A percentile compares a stretch with the other conserved stretches of the same genome.
phyloP scores from a whole-genome alignment of 2,113 vertebrate genomes.

The Bothrops jararaca region DNA sequence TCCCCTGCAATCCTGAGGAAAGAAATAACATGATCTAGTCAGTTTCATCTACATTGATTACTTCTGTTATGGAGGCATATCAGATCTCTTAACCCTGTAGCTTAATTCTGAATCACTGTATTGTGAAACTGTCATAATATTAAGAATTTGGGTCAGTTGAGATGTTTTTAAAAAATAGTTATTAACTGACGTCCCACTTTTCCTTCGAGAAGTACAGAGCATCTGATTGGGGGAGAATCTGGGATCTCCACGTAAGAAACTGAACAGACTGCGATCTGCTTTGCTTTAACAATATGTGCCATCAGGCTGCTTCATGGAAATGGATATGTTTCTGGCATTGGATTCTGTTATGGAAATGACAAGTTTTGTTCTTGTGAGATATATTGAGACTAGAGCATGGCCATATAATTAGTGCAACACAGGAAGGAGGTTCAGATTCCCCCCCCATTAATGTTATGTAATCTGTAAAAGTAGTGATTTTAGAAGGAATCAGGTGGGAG shows the following conservation, averaged over 20 bases:
- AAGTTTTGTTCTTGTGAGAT: constrained; percentile 20
- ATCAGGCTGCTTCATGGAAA: neutral
- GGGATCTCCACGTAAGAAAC: constrained; percentile 9
- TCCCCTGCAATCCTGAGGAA: neutral
- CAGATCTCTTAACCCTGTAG: neutral
- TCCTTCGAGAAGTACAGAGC: constrained; percentile 7
- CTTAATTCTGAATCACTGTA: neutral
- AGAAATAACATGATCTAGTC: neutral
- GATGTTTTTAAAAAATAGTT: neutral
- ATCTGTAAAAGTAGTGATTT: constrained; percentile 17
- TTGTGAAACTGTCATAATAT: neutral
- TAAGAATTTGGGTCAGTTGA: neutral
- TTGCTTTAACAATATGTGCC: neutral
- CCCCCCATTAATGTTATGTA: neutral
- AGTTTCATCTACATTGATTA: neutral
- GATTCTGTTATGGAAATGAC: neutral
- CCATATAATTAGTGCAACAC: constrained; percentile 28
- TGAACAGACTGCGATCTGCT: constrained; percentile 6
- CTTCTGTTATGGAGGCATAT: no score
- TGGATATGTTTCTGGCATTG: neutral
- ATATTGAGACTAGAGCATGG: constrained; percentile 11
- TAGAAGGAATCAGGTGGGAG: neutral
- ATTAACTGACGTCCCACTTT: neutral
- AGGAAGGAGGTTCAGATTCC: constrained; percentile 24
- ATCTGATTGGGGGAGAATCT: constrained; percentile 11